Base-by-base conservation (phyloP, 2,797 vertebrate genomes). In the Nasua narica region DNA sequence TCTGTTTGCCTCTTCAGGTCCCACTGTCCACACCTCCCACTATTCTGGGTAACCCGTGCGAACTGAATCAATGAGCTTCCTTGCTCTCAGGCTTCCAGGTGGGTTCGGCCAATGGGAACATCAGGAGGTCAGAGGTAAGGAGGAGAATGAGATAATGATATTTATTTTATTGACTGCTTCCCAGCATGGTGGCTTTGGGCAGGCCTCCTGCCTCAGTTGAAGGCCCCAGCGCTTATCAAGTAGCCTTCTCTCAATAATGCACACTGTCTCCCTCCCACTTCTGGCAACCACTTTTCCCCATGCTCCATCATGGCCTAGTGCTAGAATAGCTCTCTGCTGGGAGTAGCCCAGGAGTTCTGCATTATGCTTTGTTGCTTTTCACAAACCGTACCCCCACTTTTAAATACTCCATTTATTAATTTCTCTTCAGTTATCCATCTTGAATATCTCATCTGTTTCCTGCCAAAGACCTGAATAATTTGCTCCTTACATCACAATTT, bases 381-480 rank as follows among this genome's bases (percentile, higher is more conserved):
- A 29, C 40, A 92, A 92, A 92, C 2, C 14, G 32, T 43, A 48
- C 32, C 5, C 40, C 82, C 4, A 35, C 18, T 67, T 46, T 87
- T 77, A 90, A 88, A 90, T 14, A 94, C 52, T 56, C 43, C n/a
- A 37, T 72, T 58, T 81, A 43, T 85, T 84, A 65, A 90, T 83
- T 35, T 67, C 16, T 56, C 48, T 27, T 94, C 54, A 79, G 37
- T 56, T 60, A 69, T 72, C 43, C 56, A 87, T 69, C 67, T 79
- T 89, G 50, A 96, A 86, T n/a, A 50, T 65, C 46, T 52, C n/a
- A 86, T 70, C 46, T 90, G 43, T 94, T 81, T 92, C 37, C 43
- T 78, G 70, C 19, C 74, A 69, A 91, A 67, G 85, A 89, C 60
- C 40, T 62, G 50, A 92, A 90, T 70, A 91, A 92, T 58, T 90